Evolutionary conservation across 2,888 invertebrate genomes (phyloP).

Genomic region (Antheraea yamamai): DNA sequence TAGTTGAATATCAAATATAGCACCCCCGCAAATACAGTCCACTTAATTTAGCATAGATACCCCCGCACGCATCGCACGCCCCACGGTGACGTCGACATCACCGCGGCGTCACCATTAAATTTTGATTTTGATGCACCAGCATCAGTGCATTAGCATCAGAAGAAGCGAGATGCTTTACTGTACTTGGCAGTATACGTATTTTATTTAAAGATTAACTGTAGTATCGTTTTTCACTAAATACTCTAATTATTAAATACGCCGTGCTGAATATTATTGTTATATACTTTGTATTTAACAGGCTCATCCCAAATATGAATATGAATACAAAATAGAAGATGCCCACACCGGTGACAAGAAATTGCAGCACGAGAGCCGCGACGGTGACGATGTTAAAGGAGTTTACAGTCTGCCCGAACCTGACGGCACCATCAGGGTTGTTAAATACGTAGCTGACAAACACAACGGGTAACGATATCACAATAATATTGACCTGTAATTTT

Average conservation of each 20-base stretch:
- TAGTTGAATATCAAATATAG: too few species aligned
- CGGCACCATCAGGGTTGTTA: slow-evolving; percentile 72
- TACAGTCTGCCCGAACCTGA: slow-evolving; percentile 66
- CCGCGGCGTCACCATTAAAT: too few species aligned
- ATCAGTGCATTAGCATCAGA: too few species aligned
- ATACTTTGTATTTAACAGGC: slow-evolving; percentile 38
- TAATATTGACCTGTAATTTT: not conserved
- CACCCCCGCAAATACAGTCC: too few species aligned
- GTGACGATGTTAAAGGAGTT: slow-evolving; percentile 66
- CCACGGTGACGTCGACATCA: too few species aligned
- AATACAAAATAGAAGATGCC: slow-evolving; percentile 59
- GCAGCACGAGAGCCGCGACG: slow-evolving; percentile 65
- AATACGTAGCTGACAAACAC: slow-evolving; percentile 76
- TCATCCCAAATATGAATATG: slow-evolving; percentile 58
- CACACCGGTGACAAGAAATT: slow-evolving; percentile 79
- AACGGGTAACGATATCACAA: slow-evolving; percentile 48
- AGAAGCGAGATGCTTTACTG: not conserved
- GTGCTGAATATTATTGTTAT: not conserved
- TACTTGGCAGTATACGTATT: not conserved
- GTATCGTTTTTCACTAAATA: not conserved
- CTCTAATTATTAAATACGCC: not conserved
- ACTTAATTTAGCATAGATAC: too few species aligned
- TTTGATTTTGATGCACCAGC: too few species aligned
- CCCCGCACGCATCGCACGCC: too few species aligned
- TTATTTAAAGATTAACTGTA: not conserved